Percentiles rank a stretch among this genome's conserved stretches.
phyloP scores from a whole-genome alignment of 2,797 vertebrate species.

The Hydrophis major region DNA sequence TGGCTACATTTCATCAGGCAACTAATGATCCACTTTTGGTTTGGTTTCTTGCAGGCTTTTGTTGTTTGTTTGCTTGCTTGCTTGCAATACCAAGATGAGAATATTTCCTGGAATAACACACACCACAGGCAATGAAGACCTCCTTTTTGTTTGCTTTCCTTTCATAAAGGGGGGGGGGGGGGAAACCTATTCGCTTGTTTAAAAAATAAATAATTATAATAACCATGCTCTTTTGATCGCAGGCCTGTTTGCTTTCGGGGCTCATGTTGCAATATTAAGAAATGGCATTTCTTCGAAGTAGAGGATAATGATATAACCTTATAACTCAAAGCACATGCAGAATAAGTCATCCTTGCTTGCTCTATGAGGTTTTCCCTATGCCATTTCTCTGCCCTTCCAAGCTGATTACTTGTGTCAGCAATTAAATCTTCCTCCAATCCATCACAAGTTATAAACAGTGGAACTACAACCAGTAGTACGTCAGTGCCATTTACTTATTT shows the following conservation, averaged over 20 bases:
- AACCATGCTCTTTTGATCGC: background rate
- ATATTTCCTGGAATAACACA: conserved; percentile 9
- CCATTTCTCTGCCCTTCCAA: background rate
- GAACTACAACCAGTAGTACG: background rate
- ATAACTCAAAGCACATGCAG: background rate
- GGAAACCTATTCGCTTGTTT: background rate
- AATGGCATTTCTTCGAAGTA: background rate
- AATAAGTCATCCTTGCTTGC: background rate
- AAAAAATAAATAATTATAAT: background rate
- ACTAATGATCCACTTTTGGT: background rate
- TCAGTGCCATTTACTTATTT: background rate
- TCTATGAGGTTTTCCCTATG: background rate
- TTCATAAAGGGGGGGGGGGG: background rate
- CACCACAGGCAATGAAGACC: background rate
- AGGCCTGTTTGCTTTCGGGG: background rate
- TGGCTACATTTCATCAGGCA: background rate
- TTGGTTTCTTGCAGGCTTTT: background rate
- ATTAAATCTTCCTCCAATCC: too few species aligned
- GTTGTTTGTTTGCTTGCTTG: background rate
- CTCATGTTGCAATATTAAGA: background rate
- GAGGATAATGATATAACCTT: background rate
- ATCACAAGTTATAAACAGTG: background rate
- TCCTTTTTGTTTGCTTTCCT: background rate
- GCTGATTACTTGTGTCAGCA: background rate
- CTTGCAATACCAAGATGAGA: background rate